Conservation (phyloP, 2,113 vertebrate genomes). For the Rhizomys pruinosus region DNA sequence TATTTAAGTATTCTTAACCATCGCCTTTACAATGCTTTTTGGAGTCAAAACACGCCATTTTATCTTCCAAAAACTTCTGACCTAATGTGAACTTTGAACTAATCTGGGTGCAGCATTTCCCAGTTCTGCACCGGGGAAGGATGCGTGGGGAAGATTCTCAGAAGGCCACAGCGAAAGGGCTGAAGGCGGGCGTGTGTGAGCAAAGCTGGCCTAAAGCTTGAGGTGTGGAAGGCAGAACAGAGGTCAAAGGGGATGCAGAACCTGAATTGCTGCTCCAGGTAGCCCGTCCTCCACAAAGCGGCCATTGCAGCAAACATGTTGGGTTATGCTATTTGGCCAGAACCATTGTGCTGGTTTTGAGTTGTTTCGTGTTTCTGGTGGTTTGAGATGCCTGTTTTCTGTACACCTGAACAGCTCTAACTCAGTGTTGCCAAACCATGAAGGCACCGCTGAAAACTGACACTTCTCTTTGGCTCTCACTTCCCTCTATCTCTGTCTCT, state of each 20-base stretch:
- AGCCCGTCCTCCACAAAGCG: not conserved
- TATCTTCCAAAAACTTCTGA: not conserved
- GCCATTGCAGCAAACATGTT: not conserved
- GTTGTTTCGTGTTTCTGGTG: not conserved
- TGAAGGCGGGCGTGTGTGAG: not conserved
- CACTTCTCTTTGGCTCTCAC: not conserved
- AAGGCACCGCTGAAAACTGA: slow-evolving; percentile 5
- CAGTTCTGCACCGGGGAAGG: not conserved
- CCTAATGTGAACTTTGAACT: slow-evolving; percentile 10
- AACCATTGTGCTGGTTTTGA: slow-evolving; percentile 4
- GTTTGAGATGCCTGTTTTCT: not conserved
- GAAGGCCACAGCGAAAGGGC: not conserved
- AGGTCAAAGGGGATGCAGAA: not conserved
- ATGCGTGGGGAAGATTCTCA: not conserved
- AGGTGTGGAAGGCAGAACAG: not conserved
- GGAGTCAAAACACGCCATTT: not conserved
- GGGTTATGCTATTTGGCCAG: not conserved
- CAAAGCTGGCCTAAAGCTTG: not conserved
- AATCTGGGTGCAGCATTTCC: not conserved
- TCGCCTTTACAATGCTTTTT: not conserved
- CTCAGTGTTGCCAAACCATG: not conserved
- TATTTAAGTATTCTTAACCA: slow-evolving; percentile 18
- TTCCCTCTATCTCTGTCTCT: too few relatives aligned
- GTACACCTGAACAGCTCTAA: slow-evolving; percentile 6
- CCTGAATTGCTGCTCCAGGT: not conserved